Evolutionary conservation across 2,888 invertebrate genomes (phyloP).

Genomic region (Charanyca ferruginea): DNA sequence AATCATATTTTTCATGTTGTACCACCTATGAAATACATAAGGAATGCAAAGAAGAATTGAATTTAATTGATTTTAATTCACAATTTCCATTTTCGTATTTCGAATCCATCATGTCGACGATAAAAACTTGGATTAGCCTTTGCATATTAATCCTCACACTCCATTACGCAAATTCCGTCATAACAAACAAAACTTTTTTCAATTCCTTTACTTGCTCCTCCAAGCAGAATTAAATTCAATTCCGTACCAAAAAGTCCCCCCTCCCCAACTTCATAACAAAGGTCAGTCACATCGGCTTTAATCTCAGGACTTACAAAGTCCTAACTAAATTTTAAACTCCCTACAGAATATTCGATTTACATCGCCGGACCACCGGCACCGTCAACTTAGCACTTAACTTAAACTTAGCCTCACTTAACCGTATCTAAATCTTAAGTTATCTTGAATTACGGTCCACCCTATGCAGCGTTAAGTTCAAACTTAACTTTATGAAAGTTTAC

Average conservation of each 20-base stretch:
- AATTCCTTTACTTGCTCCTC: constrained; percentile 21
- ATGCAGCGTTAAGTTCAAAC: constrained; percentile 79
- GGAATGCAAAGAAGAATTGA: too few species aligned
- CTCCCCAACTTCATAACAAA: constrained; percentile 14
- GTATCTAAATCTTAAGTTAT: constrained; percentile 84
- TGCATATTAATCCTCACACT: constrained; percentile 11
- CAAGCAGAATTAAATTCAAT: constrained; percentile 36
- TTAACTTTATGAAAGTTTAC: constrained; percentile 76
- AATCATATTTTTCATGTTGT: too few species aligned
- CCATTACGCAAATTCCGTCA: constrained; percentile 28
- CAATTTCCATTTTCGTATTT: not conserved
- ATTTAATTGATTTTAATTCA: too few species aligned
- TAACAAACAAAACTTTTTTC: constrained; percentile 45
- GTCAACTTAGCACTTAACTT: constrained; percentile 82
- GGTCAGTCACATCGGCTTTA: constrained; percentile 54
- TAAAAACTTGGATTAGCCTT: not conserved
- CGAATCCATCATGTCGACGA: not conserved
- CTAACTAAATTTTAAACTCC: constrained; percentile 70
- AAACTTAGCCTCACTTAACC: constrained; percentile 82
- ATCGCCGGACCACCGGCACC: constrained; percentile 63
- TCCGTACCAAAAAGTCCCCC: constrained; percentile 8
- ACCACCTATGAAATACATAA: too few species aligned
- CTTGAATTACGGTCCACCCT: constrained; percentile 78
- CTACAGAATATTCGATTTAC: constrained; percentile 69
- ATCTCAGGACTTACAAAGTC: constrained; percentile 53